Evolutionary conservation across 2,113 vertebrate species (phyloP).

Genomic region (Mustelus asterias): DNA sequence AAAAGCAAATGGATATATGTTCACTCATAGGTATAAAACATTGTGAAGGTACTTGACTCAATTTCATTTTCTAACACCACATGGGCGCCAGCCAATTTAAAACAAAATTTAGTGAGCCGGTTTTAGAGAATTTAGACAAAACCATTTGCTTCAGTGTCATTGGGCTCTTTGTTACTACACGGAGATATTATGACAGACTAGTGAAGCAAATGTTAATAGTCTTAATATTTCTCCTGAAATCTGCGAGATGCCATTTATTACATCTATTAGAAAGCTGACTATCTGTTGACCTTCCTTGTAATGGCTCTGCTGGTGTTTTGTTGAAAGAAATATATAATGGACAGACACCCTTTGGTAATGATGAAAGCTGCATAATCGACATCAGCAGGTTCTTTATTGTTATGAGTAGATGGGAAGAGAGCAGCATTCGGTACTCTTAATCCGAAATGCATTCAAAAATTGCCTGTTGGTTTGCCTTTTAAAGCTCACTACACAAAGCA

Average conservation of each 20-base stretch:
- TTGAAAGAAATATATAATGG: conserved; percentile 30
- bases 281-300: conserved; percentile 31
- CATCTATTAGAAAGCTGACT: conserved; percentile 16
- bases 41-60: neutral
- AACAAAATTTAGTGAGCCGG: neutral
- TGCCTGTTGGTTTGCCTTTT: conserved; percentile 39
- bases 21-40: neutral
- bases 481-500: neutral
- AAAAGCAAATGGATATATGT: neutral
- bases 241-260: conserved; percentile 19
- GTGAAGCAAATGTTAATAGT: conserved; percentile 12
- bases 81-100: neutral
- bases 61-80: neutral
- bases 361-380: conserved; percentile 34
- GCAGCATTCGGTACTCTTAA: conserved; percentile 46
- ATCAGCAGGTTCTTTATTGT: conserved; percentile 27
- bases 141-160: neutral
- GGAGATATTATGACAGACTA: neutral
- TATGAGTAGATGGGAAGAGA: conserved; percentile 39
- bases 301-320: conserved; percentile 27
- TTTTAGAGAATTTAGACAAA: conserved; percentile 14
- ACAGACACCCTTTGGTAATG: conserved; percentile 10
- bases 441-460: conserved; percentile 53
- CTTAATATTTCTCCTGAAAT: conserved; percentile 24
- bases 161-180: neutral